These are phyloP conservation scores for Drosophila ercepeae DNA, from an alignment of 1,140 invertebrate genomes.

Conservation along the genomic window DNA sequence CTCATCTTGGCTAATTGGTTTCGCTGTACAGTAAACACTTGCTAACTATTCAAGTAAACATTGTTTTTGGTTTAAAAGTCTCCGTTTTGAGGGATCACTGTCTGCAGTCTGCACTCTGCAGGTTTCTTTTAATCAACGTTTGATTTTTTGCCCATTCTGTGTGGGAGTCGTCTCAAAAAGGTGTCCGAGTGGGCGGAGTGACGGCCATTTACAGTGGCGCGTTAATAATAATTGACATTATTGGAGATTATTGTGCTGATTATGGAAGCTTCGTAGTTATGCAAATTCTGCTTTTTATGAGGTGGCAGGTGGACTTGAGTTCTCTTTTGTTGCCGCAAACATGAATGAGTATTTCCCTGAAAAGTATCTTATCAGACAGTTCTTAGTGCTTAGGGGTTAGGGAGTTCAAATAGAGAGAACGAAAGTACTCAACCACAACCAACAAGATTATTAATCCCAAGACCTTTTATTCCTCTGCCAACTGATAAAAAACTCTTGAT, in stretches of 20 bases:
- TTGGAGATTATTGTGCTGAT: conserved; percentile 48
- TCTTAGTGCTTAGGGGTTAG: neutral
- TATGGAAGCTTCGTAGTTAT: conserved; percentile 32
- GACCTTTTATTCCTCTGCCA: conserved; percentile 1
- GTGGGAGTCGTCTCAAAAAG: conserved; percentile 25
- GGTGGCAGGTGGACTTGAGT: conserved; percentile 58
- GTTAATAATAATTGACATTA: conserved; percentile 64
- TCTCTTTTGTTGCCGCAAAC: neutral
- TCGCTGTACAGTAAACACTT: neutral
- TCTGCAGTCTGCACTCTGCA: conserved; percentile 30
- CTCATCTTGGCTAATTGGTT: conserved; percentile 46
- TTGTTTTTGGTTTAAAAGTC: neutral
- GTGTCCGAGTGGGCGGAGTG: conserved; percentile 32
- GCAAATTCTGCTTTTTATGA: conserved; percentile 53
- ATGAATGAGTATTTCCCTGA: neutral
- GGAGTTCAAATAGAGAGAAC: conserved; percentile 14
- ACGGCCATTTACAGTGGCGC: conserved; percentile 51
- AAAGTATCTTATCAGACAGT: conserved; percentile 28
- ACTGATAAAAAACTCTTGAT: conserved; percentile 26
- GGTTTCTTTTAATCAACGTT: conserved; percentile 17
- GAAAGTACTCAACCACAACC: conserved; percentile 5
- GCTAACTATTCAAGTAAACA: neutral
- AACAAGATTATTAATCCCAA: neutral
- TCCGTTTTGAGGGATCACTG: conserved; percentile 7
- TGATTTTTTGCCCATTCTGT: conserved; percentile 5